A percentile compares a stretch with the other conserved stretches of the same genome.
Evolutionary conservation across 2,113 vertebrate genomes (phyloP).

Genomic region (Python bivittatus): DNA sequence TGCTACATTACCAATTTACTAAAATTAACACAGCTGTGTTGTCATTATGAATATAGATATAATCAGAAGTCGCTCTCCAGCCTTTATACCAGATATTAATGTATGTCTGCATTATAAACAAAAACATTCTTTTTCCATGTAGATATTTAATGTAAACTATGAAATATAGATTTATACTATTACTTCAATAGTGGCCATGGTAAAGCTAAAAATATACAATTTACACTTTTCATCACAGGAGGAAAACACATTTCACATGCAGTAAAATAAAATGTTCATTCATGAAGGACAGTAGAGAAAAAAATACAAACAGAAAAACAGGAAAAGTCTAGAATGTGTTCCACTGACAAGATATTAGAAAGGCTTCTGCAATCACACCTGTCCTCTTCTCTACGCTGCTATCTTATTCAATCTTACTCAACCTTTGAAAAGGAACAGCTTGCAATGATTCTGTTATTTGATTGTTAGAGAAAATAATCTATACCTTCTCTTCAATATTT

Average conservation of each 20-base stretch:
- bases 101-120: neutral
- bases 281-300: neutral
- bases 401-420: neutral
- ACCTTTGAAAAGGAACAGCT: neutral
- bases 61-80: neutral
- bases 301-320: neutral
- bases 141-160: neutral
- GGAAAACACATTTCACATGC: neutral
- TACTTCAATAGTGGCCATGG: neutral
- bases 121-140: neutral
- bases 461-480: rapidly evolving
- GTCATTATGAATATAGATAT: neutral
- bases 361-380: rapidly evolving
- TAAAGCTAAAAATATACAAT: neutral
- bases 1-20: neutral
- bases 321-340: neutral
- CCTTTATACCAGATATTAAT: neutral
- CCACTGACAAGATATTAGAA: neutral
- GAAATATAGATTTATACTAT: neutral
- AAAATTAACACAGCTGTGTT: neutral
- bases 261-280: neutral
- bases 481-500: rapidly evolving
- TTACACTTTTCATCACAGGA: neutral
- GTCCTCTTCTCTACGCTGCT: neutral
- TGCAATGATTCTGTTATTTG: rapidly evolving